Percentiles rank a stretch among this genome's conserved stretches.
Conservation (phyloP, 2,113 vertebrate species). For the Scatophagus argus region DNA sequence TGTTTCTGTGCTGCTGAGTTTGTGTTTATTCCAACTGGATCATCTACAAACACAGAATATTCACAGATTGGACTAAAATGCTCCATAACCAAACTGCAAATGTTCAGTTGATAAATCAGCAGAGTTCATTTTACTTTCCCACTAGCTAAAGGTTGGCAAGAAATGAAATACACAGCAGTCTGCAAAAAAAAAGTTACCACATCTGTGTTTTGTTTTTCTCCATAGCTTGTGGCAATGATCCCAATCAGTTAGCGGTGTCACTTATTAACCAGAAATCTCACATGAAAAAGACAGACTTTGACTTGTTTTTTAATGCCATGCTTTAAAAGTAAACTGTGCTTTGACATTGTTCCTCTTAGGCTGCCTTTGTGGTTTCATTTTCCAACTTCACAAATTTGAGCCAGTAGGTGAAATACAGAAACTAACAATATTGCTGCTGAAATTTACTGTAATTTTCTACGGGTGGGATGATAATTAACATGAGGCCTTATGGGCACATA, state of each 20-base stretch:
- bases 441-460: neutral
- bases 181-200: neutral
- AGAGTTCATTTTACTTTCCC: neutral
- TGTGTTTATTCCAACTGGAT: neutral
- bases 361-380: neutral
- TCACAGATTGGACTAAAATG: neutral
- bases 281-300: conserved; percentile 52
- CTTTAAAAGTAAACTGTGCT: neutral
- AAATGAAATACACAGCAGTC: no score
- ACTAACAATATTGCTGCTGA: neutral
- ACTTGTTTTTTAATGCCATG: conserved; percentile 24
- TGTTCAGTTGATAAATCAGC: neutral
- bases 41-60: neutral
- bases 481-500: neutral
- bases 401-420: neutral
- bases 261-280: conserved; percentile 55
- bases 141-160: no score
- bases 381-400: neutral
- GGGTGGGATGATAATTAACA: neutral
- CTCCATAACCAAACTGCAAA: neutral
- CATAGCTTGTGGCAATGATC: neutral
- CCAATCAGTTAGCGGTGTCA: conserved; percentile 9
- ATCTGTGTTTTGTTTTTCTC: neutral
- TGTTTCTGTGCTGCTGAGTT: conserved; percentile 14
- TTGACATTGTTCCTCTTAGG: neutral